phyloP scores from a whole-genome alignment of 1,140 invertebrate species.

The Rhyacophila brunnea region DNA sequence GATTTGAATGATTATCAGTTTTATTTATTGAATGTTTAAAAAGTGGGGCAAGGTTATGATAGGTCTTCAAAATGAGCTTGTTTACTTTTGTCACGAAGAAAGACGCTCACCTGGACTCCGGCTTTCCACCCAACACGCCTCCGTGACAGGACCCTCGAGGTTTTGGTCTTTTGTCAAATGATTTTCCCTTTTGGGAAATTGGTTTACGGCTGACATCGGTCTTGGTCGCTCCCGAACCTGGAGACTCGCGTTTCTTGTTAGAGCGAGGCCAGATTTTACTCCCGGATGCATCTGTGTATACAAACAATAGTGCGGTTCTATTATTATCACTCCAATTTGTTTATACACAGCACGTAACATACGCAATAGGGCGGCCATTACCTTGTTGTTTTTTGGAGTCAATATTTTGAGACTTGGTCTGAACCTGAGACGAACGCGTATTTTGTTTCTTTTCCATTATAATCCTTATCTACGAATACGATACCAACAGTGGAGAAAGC shows the following conservation, averaged over 20 bases:
- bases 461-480: constrained; percentile 40
- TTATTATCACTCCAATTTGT: not conserved
- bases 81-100: no score
- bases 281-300: constrained; percentile 54
- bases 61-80: no score
- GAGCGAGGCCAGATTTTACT: constrained; percentile 63
- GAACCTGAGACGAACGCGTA: constrained; percentile 60
- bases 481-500: constrained; percentile 49
- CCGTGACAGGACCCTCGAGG: constrained; percentile 63
- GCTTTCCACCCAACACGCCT: constrained; percentile 62
- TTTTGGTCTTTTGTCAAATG: constrained; percentile 73
- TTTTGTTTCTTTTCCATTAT: constrained; percentile 74
- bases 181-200: constrained; percentile 60
- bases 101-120: constrained; percentile 63
- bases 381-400: constrained; percentile 72
- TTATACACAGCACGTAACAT: constrained; percentile 18
- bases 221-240: constrained; percentile 53
- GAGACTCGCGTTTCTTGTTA: constrained; percentile 63
- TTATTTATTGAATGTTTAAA: no score
- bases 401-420: constrained; percentile 60
- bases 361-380: constrained; percentile 40
- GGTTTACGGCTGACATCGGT: constrained; percentile 63
- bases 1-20: no score
- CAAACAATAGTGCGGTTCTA: not conserved
- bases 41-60: no score